phyloP scores from a whole-genome alignment of 2,797 vertebrate genomes.

The Eospalax fontanierii region DNA sequence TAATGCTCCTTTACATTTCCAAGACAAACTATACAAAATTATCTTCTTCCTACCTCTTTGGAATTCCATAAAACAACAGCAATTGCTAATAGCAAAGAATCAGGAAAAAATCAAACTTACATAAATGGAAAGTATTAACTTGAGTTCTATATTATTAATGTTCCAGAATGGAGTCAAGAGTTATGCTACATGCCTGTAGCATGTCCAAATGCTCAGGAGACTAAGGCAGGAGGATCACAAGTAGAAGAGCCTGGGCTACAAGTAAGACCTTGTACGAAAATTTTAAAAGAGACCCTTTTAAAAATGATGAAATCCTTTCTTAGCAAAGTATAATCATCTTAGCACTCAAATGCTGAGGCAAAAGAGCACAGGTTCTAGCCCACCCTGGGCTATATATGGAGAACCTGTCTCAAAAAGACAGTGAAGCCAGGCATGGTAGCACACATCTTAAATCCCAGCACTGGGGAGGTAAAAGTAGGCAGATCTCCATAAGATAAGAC shows the following conservation, averaged over 20 bases:
- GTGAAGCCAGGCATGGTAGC: no score
- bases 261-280: neutral
- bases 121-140: neutral
- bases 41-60: neutral
- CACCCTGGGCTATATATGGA: neutral
- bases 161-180: neutral
- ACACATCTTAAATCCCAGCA: no score
- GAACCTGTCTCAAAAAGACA: neutral
- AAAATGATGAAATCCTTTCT: neutral
- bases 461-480: no score
- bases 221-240: neutral
- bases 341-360: neutral
- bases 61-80: neutral
- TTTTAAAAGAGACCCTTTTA: neutral
- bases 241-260: neutral
- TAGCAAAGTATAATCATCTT: neutral
- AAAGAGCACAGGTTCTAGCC: neutral
- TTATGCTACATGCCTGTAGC: neutral
- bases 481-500: no score
- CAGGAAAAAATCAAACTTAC: slow-evolving; percentile 25
- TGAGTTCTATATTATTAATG: neutral
- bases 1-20: slow-evolving; percentile 15
- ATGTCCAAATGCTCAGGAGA: no score
- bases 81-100: neutral
- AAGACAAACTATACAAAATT: slow-evolving; percentile 24